These are phyloP conservation scores for Apamea anceps DNA, from an alignment of 2,888 invertebrate genomes.

Conservation along the genomic window DNA sequence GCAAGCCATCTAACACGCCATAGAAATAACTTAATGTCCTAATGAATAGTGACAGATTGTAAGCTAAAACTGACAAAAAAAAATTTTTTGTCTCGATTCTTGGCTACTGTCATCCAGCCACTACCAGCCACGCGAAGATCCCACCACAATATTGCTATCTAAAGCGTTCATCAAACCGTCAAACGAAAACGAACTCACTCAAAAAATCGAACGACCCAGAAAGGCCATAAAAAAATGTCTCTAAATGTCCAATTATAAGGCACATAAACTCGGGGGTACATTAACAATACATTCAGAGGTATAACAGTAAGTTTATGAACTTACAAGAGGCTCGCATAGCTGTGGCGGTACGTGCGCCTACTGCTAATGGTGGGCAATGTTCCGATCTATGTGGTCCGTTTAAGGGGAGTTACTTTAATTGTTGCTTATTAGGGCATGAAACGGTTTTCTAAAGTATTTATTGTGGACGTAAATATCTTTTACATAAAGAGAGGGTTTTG, in stretches of 20 bases:
- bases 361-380: constrained; percentile 27
- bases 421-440: constrained; percentile 11
- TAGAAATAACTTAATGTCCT: no score
- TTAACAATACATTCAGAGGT: constrained; percentile 61
- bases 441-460: background rate
- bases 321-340: constrained; percentile 50
- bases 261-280: constrained; percentile 56
- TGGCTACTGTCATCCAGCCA: background rate
- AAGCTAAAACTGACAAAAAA: no score
- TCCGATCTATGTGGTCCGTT: constrained; percentile 12
- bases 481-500: background rate
- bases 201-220: constrained; percentile 17
- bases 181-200: background rate
- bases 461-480: background rate
- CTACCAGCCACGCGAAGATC: background rate
- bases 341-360: constrained; percentile 40
- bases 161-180: background rate
- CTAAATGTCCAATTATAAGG: constrained; percentile 57
- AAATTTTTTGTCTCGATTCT: background rate
- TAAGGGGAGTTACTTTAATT: constrained; percentile 47
- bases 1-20: no score
- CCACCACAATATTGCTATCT: background rate
- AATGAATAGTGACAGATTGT: no score
- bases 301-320: constrained; percentile 61
- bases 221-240: constrained; percentile 32